A percentile compares a stretch with the other conserved stretches of the same genome.
Evolutionary conservation across 2,797 vertebrate genomes (phyloP).

Genomic region (Aeoliscus strigatus): DNA sequence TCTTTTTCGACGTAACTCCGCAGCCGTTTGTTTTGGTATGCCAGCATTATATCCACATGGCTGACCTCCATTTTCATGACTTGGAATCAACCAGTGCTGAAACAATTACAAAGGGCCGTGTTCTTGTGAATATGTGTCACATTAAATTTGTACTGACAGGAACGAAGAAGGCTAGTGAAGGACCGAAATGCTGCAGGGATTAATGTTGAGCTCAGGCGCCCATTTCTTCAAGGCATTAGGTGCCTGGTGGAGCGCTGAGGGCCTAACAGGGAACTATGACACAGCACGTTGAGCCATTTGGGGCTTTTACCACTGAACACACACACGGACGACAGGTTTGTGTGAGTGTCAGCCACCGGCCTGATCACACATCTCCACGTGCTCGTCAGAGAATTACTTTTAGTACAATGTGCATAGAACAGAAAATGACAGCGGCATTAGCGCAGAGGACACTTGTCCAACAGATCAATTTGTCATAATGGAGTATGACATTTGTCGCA

Average conservation of each 20-base stretch:
- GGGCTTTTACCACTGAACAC: constrained; percentile 47
- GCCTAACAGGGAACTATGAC: constrained; percentile 65
- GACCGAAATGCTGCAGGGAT: constrained; percentile 65
- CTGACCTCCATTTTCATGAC: constrained; percentile 54
- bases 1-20: constrained; percentile 54
- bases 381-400: constrained; percentile 8
- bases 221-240: constrained; percentile 71
- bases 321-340: constrained; percentile 16
- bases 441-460: background rate
- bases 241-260: constrained; percentile 65
- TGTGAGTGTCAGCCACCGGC: constrained; percentile 17
- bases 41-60: constrained; percentile 36
- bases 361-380: constrained; percentile 19
- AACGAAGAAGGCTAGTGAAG: constrained; percentile 49
- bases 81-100: constrained; percentile 49
- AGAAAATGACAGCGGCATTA: too few species aligned
- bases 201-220: constrained; percentile 63
- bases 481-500: constrained; percentile 27
- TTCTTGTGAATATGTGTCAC: constrained; percentile 72
- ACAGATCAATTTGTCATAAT: constrained; percentile 30
- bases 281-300: constrained; percentile 55
- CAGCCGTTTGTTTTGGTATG: constrained; percentile 50
- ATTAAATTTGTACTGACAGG: constrained; percentile 67
- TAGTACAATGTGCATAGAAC: background rate
- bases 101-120: constrained; percentile 67